Conservation (phyloP, 2,888 invertebrate species). For the Argynnis bischoffii region DNA sequence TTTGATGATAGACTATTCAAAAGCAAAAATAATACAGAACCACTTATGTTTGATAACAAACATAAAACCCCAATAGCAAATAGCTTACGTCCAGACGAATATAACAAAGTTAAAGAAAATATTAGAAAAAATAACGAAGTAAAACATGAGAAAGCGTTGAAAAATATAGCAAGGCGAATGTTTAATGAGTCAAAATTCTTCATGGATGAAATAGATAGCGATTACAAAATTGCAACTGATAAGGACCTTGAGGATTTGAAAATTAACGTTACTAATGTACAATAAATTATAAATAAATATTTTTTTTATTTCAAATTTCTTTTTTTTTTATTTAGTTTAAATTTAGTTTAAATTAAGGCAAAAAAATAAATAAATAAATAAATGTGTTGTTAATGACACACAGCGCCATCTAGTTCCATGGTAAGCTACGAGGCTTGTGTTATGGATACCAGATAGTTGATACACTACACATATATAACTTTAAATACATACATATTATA, state of each 20-base stretch:
- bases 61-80: slow-evolving; percentile 13
- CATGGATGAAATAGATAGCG: slow-evolving; percentile 36
- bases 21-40: slow-evolving; percentile 32
- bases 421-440: too few relatives aligned
- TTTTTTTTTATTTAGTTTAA: too few relatives aligned
- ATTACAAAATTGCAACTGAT: slow-evolving; percentile 19
- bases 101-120: slow-evolving; percentile 35
- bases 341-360: too few relatives aligned
- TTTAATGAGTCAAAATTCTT: slow-evolving; percentile 38
- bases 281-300: slow-evolving; percentile 10
- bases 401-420: too few relatives aligned
- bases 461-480: too few relatives aligned
- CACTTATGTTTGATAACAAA: slow-evolving; percentile 19
- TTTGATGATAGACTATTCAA: slow-evolving; percentile 16
- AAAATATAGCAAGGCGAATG: slow-evolving; percentile 11
- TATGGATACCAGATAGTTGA: too few relatives aligned
- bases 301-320: neutral
- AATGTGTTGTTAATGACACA: too few relatives aligned
- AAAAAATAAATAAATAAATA: too few relatives aligned
- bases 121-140: slow-evolving; percentile 21
- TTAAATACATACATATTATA: too few relatives aligned
- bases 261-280: slow-evolving; percentile 30
- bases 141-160: neutral
- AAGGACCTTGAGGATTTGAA: slow-evolving; percentile 26
- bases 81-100: neutral